These are phyloP conservation scores for Noctilio leporinus DNA, from an alignment of 2,113 vertebrate genomes.

Conservation along the genomic window DNA sequence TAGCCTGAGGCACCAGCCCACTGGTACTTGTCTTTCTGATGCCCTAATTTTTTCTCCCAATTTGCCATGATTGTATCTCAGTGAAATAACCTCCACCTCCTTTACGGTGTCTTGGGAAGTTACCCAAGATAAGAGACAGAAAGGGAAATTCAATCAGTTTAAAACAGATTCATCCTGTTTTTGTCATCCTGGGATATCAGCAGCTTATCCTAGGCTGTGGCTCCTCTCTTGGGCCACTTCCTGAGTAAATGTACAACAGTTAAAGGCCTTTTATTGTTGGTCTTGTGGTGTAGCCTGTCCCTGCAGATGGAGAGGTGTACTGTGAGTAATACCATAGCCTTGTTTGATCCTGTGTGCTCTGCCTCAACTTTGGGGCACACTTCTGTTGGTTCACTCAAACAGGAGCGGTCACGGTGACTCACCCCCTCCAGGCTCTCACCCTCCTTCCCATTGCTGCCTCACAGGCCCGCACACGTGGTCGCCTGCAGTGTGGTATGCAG, in stretches of 20 bases:
- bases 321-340: not conserved
- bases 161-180: not conserved
- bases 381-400: not conserved
- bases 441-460: accelerated
- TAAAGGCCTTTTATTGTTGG: no score
- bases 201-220: not conserved
- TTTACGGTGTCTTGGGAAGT: not conserved
- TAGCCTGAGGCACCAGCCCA: not conserved
- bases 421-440: accelerated
- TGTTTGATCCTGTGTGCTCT: accelerated
- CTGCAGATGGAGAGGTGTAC: not conserved
- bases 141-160: not conserved
- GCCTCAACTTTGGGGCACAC: accelerated
- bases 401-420: not conserved
- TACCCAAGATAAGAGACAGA: not conserved
- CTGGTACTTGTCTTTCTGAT: not conserved
- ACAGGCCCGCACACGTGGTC: accelerated
- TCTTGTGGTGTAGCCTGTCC: not conserved
- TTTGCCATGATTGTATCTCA: not conserved
- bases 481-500: accelerated
- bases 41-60: not conserved
- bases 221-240: not conserved
- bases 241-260: not conserved
- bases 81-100: no score
- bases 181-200: not conserved